Evolutionary conservation across 2,888 invertebrate species (phyloP).

Genomic region (Mythimna loreyi): DNA sequence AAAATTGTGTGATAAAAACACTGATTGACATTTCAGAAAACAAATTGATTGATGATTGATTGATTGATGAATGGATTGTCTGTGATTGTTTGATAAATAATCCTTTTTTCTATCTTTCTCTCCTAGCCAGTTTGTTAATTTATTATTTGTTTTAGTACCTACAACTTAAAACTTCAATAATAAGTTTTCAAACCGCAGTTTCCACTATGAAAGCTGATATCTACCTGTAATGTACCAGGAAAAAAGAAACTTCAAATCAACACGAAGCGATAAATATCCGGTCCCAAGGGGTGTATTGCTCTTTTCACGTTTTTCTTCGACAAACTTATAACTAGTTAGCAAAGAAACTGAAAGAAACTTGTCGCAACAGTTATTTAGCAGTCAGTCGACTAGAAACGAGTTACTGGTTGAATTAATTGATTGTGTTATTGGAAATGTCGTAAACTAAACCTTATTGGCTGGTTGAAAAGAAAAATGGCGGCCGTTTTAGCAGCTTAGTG

Average conservation of each 20-base stretch:
- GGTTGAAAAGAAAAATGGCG: constrained; percentile 2
- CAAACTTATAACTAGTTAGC: constrained; percentile 15
- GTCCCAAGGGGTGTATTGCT: neutral
- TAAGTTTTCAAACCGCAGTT: neutral
- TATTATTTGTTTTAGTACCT: neutral
- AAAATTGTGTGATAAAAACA: no score
- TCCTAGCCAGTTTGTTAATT: neutral
- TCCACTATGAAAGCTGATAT: neutral
- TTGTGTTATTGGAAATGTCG: constrained; percentile 20
- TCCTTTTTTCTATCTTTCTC: no score
- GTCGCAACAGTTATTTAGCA: constrained; percentile 24
- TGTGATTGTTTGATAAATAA: no score
- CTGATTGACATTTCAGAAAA: no score
- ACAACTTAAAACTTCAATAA: neutral
- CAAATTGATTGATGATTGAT: no score
- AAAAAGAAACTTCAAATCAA: constrained; percentile 8
- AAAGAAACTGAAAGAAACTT: constrained; percentile 23
- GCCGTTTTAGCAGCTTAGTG: neutral
- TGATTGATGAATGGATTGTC: no score
- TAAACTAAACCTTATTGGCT: neutral
- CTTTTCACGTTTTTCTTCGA: constrained; percentile 10
- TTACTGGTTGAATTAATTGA: constrained; percentile 21
- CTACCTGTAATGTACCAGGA: neutral
- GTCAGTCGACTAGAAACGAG: constrained; percentile 5
- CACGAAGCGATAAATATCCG: constrained; percentile 30